These are phyloP conservation scores for Drosophila phalerata DNA, from an alignment of 2,888 invertebrate genomes.

Conservation along the genomic window DNA sequence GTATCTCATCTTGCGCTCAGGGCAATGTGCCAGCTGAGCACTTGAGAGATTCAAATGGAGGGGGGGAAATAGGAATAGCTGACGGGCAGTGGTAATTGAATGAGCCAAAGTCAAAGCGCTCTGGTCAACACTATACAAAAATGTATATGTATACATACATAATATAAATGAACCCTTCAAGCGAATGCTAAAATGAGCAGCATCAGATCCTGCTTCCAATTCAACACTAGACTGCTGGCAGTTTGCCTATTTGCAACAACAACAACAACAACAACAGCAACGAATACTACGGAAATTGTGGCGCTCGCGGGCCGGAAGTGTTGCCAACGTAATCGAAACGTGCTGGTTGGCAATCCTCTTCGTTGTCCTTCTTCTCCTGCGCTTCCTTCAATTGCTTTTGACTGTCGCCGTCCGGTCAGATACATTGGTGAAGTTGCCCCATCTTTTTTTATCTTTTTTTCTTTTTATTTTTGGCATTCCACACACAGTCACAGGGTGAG, in stretches of 20 bases:
- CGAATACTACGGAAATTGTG: conserved; percentile 69
- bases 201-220: conserved; percentile 40
- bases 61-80: conserved; percentile 52
- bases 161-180: conserved; percentile 75
- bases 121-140: conserved; percentile 46
- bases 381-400: conserved; percentile 34
- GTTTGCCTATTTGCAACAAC: conserved; percentile 56
- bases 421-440: conserved; percentile 10
- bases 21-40: conserved; percentile 73
- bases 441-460: background rate
- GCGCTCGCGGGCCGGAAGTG: conserved; percentile 77
- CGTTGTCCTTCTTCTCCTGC: background rate
- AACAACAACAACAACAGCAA: conserved; percentile 9
- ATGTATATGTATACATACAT: conserved; percentile 9
- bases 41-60: conserved; percentile 66
- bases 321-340: conserved; percentile 78
- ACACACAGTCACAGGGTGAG: background rate
- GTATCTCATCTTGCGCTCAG: conserved; percentile 47
- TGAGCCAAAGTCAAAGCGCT: conserved; percentile 61
- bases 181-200: conserved; percentile 59
- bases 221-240: conserved; percentile 53
- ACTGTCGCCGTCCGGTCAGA: conserved; percentile 62
- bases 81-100: conserved; percentile 75
- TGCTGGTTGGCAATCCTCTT: conserved; percentile 45
- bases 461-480: conserved; percentile 39